Evolutionary conservation across 2,113 vertebrate genomes (phyloP), one percentile per base, ranked within the genome.

Genomic region (Spheniscus mendiculus): DNA sequence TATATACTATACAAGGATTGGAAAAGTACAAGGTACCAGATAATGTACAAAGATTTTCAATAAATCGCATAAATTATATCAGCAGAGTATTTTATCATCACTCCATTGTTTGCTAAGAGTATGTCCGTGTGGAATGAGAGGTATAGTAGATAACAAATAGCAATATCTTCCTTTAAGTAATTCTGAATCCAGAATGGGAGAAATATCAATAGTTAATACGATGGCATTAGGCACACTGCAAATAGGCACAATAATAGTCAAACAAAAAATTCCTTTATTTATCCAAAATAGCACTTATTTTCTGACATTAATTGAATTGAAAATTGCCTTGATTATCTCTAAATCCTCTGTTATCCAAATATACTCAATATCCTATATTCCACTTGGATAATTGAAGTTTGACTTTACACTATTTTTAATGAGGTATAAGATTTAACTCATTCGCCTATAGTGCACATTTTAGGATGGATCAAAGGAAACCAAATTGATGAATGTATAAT

Each of bases 391-490:
- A 95, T 9, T 95, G 89, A 96, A 77, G 72, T 88, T 93, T 96
- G 94, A 91, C 92, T 94, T 61, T 34, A 77, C 58, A 27, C 62
- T 91, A 4, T 85, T 94, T 94, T 93, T 95, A 97, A 96, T 95
- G 95, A 95, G 78, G 25, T 94, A 10, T 90, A 95, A 80, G 81
- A 77, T 92, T 97, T 96, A 83, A 95, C 87, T 84, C 78, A 32
- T 92, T 97, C 11, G 14, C 87, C 62, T 93, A 38, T 92, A 74
- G 90, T 66, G 95, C 65, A 69, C 47, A 21, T 95, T 87, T 92
- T 83, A 94, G 87, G 93, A 77, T 89, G 87, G 91, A 96, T 97
- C 89, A 96, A 96, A 97, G 87, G 62, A 83, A 86, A 59, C 42
- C 50, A 83, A 93, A 89, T 49, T 95, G 91, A 82, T 81, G 93